Conservation (phyloP, 2,888 invertebrate species). For the Zaprionus bogoriensis region DNA sequence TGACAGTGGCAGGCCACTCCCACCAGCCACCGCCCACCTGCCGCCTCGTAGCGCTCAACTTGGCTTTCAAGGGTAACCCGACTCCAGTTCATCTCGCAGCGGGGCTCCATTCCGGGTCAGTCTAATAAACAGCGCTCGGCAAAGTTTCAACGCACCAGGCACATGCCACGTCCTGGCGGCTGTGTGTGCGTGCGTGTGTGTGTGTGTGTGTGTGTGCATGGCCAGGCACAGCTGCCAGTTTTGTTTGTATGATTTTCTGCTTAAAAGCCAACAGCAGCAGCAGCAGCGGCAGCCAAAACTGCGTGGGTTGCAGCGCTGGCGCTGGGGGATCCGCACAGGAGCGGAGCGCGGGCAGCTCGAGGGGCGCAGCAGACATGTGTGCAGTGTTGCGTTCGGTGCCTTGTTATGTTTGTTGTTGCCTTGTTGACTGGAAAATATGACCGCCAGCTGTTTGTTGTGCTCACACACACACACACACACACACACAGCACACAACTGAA, state of each 20-base stretch:
- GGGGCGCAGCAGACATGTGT: constrained; percentile 7
- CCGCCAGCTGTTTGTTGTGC: constrained; percentile 76
- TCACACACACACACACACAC: constrained; percentile 15
- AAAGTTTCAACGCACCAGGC: neutral
- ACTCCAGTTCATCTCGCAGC: constrained; percentile 46
- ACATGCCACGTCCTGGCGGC: neutral
- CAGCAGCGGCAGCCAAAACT: constrained; percentile 30
- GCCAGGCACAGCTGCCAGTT: constrained; percentile 33
- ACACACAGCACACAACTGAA: constrained; percentile 3
- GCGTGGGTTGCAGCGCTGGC: constrained; percentile 10
- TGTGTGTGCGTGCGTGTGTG: constrained; percentile 9
- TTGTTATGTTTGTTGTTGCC: constrained; percentile 71
- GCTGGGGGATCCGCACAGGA: neutral
- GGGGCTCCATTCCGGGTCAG: constrained; percentile 77
- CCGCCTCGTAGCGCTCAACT: neutral
- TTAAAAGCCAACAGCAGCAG: constrained; percentile 62
- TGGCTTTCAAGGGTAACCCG: constrained; percentile 46
- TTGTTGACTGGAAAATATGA: constrained; percentile 77
- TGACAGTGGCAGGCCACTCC: too few species aligned
- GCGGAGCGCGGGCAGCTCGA: neutral
- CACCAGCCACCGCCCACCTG: too few species aligned
- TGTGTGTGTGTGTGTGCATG: constrained; percentile 22
- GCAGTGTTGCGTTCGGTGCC: constrained; percentile 24
- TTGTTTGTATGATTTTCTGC: constrained; percentile 67
- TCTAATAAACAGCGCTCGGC: constrained; percentile 67